phyloP scores from a whole-genome alignment of 2,888 invertebrate species.

The Drosophila conformis region DNA sequence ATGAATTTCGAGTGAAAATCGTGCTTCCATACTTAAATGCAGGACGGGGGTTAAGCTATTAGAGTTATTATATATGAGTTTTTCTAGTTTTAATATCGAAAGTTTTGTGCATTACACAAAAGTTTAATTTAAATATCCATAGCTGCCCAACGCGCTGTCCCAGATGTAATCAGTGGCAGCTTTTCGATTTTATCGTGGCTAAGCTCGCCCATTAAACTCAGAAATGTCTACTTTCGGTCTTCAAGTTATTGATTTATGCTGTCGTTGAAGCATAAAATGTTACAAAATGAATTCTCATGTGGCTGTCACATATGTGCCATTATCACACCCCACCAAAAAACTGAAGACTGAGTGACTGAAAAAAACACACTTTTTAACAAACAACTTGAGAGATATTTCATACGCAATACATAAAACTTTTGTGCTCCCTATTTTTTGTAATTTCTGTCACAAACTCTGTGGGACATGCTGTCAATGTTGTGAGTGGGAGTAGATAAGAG shows the following conservation, averaged over 20 bases:
- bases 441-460: constrained; percentile 64
- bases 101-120: neutral
- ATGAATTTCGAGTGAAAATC: neutral
- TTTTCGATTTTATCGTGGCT: constrained; percentile 12
- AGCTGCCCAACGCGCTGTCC: neutral
- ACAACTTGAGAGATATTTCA: constrained; percentile 59
- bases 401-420: constrained; percentile 59
- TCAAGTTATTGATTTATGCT: constrained; percentile 74
- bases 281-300: constrained; percentile 65
- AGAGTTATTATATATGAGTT: neutral
- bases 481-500: neutral
- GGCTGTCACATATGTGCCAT: constrained; percentile 74
- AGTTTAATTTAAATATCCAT: neutral
- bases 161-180: constrained; percentile 19
- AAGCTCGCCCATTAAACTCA: neutral
- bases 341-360: constrained; percentile 20
- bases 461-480: constrained; percentile 43
- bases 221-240: constrained; percentile 15
- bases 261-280: constrained; percentile 52
- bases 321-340: constrained; percentile 51
- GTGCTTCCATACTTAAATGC: neutral
- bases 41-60: neutral
- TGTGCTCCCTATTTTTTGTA: constrained; percentile 37
- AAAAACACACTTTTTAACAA: constrained; percentile 41
- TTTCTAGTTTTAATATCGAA: neutral